Evolutionary conservation across 2,113 vertebrate genomes (phyloP).

Genomic region (Podocnemis expansa): DNA sequence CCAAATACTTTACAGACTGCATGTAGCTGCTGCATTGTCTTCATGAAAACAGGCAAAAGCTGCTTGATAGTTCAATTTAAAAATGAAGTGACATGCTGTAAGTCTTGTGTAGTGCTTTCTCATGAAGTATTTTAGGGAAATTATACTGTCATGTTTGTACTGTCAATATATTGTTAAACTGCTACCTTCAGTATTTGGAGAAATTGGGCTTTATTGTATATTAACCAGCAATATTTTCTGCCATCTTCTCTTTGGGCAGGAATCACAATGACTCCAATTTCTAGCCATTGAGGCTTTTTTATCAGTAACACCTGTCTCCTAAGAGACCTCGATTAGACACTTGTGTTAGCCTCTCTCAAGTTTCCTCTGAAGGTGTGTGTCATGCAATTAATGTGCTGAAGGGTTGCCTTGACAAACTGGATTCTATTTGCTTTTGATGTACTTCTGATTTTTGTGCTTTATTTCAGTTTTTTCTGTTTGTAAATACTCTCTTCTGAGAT

Average conservation of each 20-base stretch:
- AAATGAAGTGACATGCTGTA: neutral
- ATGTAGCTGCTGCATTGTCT: neutral
- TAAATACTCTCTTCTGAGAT: slow-evolving; percentile 48
- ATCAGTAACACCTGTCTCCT: slow-evolving; percentile 55
- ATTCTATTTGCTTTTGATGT: slow-evolving; percentile 59
- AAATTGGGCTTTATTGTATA: slow-evolving; percentile 60
- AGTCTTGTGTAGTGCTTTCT: neutral
- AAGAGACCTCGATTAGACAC: slow-evolving; percentile 51
- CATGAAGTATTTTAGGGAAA: neutral
- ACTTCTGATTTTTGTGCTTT: slow-evolving; percentile 56
- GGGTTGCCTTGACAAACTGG: slow-evolving; percentile 44
- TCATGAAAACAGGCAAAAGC: neutral
- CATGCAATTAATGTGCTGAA: slow-evolving; percentile 55
- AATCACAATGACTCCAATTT: slow-evolving; percentile 60
- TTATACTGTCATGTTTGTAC: neutral
- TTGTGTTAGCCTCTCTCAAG: slow-evolving; percentile 62
- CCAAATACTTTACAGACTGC: neutral
- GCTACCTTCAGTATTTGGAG: neutral
- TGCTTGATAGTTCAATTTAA: neutral
- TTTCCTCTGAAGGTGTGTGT: slow-evolving; percentile 61
- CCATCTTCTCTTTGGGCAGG: slow-evolving; percentile 53
- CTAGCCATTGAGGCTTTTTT: slow-evolving; percentile 62
- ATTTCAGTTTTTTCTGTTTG: slow-evolving; percentile 59
- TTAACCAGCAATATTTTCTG: slow-evolving; percentile 58
- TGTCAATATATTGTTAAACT: slow-evolving; percentile 1